phyloP scores from a whole-genome alignment of 1,140 invertebrate genomes.

The Heliconius eleuchia region DNA sequence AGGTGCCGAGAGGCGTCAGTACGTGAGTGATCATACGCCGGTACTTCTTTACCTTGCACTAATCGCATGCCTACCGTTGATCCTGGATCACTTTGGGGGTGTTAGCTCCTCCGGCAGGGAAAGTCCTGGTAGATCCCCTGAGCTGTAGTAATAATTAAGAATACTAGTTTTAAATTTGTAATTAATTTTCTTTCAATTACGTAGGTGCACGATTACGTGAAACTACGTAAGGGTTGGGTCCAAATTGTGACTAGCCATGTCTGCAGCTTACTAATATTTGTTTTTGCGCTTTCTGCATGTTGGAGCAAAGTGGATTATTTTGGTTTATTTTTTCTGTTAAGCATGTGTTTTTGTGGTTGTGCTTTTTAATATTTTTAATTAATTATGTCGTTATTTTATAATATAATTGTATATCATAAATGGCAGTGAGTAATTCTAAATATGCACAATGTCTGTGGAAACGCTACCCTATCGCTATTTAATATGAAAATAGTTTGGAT shows the following conservation, averaged over 20 bases:
- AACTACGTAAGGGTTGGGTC: slow-evolving; percentile 2
- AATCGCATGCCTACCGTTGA: slow-evolving; percentile 33
- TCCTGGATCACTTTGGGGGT: slow-evolving; percentile 21
- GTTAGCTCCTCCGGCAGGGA: not conserved
- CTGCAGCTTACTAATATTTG: slow-evolving; percentile 19
- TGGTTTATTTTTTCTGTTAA: not conserved
- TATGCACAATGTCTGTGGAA: slow-evolving; percentile 14
- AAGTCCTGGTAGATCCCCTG: not conserved
- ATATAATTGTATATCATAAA: not conserved
- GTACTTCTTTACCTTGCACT: slow-evolving; percentile 42
- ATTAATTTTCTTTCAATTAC: slow-evolving; percentile 24
- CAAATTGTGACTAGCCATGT: not conserved
- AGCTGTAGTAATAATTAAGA: not conserved
- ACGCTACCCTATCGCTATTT: slow-evolving; percentile 6
- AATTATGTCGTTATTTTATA: not conserved
- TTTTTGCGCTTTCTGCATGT: slow-evolving; percentile 24
- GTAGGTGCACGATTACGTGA: slow-evolving; percentile 9
- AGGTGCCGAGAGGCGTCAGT: slow-evolving; percentile 13
- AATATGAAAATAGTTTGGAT: slow-evolving; percentile 17
- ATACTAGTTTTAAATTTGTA: not conserved
- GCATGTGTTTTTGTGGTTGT: not conserved
- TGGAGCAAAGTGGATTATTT: slow-evolving; percentile 9
- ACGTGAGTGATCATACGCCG: slow-evolving; percentile 75
- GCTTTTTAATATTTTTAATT: slow-evolving; percentile 7
- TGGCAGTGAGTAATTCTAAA: slow-evolving; percentile 18